A percentile compares a stretch with the other conserved stretches of the same genome.
phyloP scores from a whole-genome alignment of 35 echinoderm and acorn worm genomes.

The Acanthaster planci region DNA sequence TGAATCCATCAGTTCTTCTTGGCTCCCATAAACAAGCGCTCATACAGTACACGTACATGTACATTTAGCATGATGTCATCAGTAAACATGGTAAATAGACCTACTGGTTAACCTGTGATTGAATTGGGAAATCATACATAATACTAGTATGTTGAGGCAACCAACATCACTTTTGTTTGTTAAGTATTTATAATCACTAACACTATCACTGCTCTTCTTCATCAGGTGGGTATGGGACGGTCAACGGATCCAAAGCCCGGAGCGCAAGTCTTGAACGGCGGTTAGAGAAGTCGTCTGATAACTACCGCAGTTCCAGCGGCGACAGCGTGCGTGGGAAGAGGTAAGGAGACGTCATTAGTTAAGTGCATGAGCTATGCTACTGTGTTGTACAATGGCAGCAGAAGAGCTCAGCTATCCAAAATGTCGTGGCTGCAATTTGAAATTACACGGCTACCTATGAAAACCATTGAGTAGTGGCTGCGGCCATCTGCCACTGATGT shows the following conservation, averaged over 20 bases:
- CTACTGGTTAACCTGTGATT: neutral
- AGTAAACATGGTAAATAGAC: no score
- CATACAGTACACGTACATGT: no score
- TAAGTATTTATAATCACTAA: neutral
- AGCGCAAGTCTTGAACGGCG: conserved; percentile 52
- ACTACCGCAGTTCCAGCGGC: conserved; percentile 45
- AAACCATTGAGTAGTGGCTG: no score
- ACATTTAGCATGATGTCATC: no score
- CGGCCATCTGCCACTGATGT: no score
- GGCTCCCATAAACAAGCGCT: no score
- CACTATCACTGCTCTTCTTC: neutral
- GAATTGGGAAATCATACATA: neutral
- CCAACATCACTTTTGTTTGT: neutral
- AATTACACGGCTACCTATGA: no score
- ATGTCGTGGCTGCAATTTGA: no score
- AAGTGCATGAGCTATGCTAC: no score
- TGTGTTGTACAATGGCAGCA: no score
- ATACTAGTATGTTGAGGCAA: neutral
- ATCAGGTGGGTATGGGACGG: neutral
- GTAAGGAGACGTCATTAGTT: neutral
- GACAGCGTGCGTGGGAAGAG: conserved; percentile 30
- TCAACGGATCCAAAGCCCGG: conserved; percentile 44
- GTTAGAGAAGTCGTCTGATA: neutral
- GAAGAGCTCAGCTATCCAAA: no score
- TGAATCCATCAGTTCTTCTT: no score